phyloP scores from a whole-genome alignment of 2,113 vertebrate species.

The Microtus montanus region DNA sequence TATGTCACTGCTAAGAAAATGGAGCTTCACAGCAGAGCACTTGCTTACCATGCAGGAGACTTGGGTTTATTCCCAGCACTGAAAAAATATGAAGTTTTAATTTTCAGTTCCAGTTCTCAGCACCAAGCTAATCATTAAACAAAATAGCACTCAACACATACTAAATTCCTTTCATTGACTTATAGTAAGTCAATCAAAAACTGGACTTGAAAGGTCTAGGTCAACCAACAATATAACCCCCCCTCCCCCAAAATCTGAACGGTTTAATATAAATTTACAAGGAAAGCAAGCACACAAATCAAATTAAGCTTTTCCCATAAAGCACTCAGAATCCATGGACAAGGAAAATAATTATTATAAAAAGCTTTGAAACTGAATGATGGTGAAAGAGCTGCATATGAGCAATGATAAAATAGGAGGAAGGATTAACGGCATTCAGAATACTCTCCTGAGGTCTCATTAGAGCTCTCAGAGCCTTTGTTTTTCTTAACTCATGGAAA shows the following conservation, averaged over 20 bases:
- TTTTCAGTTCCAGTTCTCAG: conserved; percentile 3
- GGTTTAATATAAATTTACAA: conserved; percentile 32
- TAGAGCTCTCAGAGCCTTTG: conserved; percentile 57
- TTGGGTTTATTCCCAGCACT: background rate
- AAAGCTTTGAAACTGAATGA: conserved; percentile 56
- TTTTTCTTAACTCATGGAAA: conserved; percentile 54
- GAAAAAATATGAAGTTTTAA: conserved; percentile 6
- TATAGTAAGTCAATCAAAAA: conserved; percentile 6
- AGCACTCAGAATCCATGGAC: background rate
- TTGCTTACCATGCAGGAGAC: background rate
- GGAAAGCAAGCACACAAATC: conserved; percentile 17
- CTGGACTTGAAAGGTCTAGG: background rate
- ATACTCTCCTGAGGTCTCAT: conserved; percentile 67
- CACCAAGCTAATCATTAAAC: background rate
- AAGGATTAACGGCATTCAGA: conserved; percentile 41
- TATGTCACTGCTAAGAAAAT: background rate
- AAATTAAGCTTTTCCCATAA: conserved; percentile 5
- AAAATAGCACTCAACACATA: background rate
- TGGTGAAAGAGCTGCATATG: background rate
- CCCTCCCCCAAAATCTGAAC: background rate
- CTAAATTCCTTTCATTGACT: background rate
- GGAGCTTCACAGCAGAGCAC: too few species aligned
- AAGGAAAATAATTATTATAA: conserved; percentile 59
- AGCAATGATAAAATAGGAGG: background rate
- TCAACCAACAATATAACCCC: background rate